Base-by-base conservation (phyloP, 1,140 invertebrate species). In the Galendromus occidentalis region DNA sequence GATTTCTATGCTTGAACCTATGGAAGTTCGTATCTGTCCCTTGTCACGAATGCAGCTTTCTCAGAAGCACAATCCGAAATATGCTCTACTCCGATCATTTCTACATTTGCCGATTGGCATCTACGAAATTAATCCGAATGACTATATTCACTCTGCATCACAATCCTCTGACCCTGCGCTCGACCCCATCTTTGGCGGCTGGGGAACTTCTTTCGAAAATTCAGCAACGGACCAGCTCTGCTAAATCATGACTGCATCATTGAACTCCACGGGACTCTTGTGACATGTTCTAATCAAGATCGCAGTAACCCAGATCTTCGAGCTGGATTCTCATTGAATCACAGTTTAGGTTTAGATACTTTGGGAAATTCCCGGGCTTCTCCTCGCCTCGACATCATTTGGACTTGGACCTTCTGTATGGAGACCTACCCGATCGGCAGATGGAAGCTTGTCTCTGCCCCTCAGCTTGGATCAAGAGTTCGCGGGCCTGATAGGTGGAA, bases 401-500 rank as follows among this genome's bases (percentile, higher is more conserved):
- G 25, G 51, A 47, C 14, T 22, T 20, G 5, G 45, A 20, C 14
- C 28, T 22, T 47, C 28, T 22, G 7, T 47, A 28, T 5, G 45
- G 45, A 47, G 51, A 59, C 22, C 25, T 59, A 59, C 51, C 51
- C 51, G 51, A 59, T 59, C 51, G 25, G 22, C 51, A 59, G 51
- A 59, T 59, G 51, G 51, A 29, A 25, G 51, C 51, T 59, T 59
- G 51, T 59, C 51, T 59, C 22, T 59, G 51, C 51, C 51, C 51
- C 51, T 59, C 51, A 29, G 51, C 1, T 33, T 59, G 51, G 25
- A 25, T 33, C 33, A 29, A 17, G 33, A 59, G 51, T 22, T 59
- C 51, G 12, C 51, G 51, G 17, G 22, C 51, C 33, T 90, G 85
- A 73, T 90, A 92, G 66, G 84, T 85, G 69, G 83, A 82, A 25